Evolutionary conservation across 2,113 vertebrate species (phyloP), one percentile per base, ranked within the genome.

Genomic region (Patagioenas fasciata): DNA sequence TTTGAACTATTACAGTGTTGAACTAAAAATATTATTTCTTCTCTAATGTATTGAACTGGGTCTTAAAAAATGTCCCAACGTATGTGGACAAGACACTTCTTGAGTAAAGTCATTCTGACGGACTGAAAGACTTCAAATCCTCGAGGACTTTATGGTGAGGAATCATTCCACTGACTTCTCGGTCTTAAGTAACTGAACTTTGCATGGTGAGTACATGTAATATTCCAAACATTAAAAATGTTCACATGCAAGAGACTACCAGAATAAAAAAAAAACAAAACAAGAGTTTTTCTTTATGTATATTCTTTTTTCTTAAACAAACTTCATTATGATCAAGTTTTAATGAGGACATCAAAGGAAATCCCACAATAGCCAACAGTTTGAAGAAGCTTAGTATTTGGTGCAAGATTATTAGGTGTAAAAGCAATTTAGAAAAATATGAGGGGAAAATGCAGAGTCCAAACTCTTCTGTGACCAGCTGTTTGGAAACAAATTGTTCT

Each of bases 281-380:
- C n/a, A 26, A 48, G 2, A 21, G 67, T 62, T 1, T 15, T 80
- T 77, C 61, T 5, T 23, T 50, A 50, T 48, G 32, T 24, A 31
- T 9, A 32, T 66, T 73, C 69, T 85, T 3, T 40, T 36, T 65
- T 64, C 6, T 40, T 40, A 40, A 64, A 36, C 79, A 80, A 91
- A 69, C 20, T 75, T 85, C 0, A 11, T 92, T 87, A n/a, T 72
- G 9, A 87, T 82, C 5, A 85, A 53, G 80, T 85, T 89, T 91
- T 80, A 84, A 74, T 74, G 57, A 94, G 11, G 48, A 42, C 40
- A 81, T 91, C 40, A 93, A 96, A 85, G 14, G 5, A 93, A 93
- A 53, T 67, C 36, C 32, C 12, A 66, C 26, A 89, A 75, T 50
- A 89, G 32, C 24, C 15, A 11, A 29, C 18, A 60, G 16, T 29